phyloP scores from a whole-genome alignment of 2,888 invertebrate species.

The Apantesis nais region DNA sequence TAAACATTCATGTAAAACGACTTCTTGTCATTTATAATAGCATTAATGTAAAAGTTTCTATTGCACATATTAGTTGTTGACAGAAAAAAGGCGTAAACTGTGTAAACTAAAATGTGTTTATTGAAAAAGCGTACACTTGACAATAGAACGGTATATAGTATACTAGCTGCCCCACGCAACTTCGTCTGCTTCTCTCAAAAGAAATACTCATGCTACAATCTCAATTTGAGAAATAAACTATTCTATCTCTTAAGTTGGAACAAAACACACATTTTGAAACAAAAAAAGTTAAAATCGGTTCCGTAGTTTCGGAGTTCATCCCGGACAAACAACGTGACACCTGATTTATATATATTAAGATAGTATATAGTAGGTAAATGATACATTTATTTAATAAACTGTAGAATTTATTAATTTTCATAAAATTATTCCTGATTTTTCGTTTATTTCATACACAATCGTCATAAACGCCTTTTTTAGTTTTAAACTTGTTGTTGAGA shows the following conservation, averaged over 20 bases:
- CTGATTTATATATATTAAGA: too few relatives aligned
- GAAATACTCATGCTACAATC: too few relatives aligned
- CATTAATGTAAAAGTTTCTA: background rate
- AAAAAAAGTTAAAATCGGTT: too few relatives aligned
- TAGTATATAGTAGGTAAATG: too few relatives aligned
- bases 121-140: background rate
- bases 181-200: too few relatives aligned
- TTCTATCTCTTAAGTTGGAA: too few relatives aligned
- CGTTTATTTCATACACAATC: background rate
- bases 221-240: too few relatives aligned
- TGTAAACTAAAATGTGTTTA: background rate
- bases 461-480: background rate
- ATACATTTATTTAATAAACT: background rate
- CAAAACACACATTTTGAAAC: too few relatives aligned
- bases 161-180: too few relatives aligned
- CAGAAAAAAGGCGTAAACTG: constrained; percentile 37
- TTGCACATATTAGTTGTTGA: constrained; percentile 17
- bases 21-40: background rate
- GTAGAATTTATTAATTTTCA: background rate
- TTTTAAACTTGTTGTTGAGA: too few relatives aligned
- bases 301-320: too few relatives aligned
- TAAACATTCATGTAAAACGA: background rate
- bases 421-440: background rate
- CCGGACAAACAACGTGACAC: too few relatives aligned
- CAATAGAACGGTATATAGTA: background rate